These are phyloP conservation scores for Sminthurides aquaticus DNA, from an alignment of 2,888 invertebrate genomes.

Conservation along the genomic window DNA sequence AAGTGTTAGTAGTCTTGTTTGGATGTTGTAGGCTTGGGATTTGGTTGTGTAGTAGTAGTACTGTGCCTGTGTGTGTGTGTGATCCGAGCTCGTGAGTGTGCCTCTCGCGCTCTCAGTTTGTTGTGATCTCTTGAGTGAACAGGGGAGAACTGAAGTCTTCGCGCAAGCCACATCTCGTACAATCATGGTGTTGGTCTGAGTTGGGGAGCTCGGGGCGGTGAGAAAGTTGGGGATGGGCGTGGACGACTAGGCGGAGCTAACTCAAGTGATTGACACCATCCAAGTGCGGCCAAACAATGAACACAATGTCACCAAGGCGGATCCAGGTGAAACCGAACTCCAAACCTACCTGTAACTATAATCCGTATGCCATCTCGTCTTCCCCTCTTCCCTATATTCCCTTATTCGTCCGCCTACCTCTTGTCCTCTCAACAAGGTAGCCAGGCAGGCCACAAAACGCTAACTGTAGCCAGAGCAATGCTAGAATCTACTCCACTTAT, in stretches of 20 bases:
- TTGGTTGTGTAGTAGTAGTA: neutral
- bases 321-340: conserved; percentile 36
- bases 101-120: neutral
- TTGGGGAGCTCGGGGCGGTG: conserved; percentile 15
- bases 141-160: conserved; percentile 42
- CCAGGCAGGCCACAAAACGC: too few species aligned
- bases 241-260: conserved; percentile 37
- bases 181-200: conserved; percentile 22
- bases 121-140: conserved; percentile 36
- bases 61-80: neutral
- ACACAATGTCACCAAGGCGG: conserved; percentile 42
- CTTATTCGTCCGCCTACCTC: neutral
- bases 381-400: conserved; percentile 19
- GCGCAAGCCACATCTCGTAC: conserved; percentile 42
- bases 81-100: neutral
- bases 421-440: neutral
- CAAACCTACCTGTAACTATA: conserved; percentile 4
- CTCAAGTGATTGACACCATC: conserved; percentile 42
- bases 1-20: neutral
- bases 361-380: conserved; percentile 10
- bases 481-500: too few species aligned
- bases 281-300: conserved; percentile 39
- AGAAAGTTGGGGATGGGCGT: conserved; percentile 13
- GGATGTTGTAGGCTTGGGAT: neutral
- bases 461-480: too few species aligned